Evolutionary conservation across 2,797 vertebrate genomes (phyloP).

Genomic region (Acanthiza pusilla): DNA sequence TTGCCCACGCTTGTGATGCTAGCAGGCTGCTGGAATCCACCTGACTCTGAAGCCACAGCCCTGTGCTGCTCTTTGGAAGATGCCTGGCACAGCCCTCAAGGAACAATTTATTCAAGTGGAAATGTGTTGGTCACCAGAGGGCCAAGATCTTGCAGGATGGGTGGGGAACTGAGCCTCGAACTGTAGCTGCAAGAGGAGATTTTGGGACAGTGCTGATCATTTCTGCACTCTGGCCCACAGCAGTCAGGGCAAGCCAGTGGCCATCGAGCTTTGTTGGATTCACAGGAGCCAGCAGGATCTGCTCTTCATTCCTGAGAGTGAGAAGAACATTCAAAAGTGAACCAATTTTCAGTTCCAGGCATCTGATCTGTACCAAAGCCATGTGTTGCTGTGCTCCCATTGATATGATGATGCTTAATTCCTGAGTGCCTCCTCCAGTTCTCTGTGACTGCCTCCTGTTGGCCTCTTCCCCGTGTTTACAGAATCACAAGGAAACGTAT

Average conservation of each 20-base stretch:
- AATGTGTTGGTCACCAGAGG: not conserved
- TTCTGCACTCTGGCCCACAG: not conserved
- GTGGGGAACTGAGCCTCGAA: not conserved
- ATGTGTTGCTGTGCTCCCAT: not conserved
- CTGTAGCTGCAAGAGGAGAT: not conserved
- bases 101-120: not conserved
- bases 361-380: not conserved
- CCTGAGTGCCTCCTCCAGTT: not conserved
- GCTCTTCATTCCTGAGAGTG: not conserved
- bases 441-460: not conserved
- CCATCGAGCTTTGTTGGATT: not conserved
- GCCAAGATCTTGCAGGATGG: not conserved
- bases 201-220: not conserved
- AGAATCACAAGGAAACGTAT: not conserved
- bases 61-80: not conserved
- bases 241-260: accelerated
- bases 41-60: not conserved
- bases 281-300: not conserved
- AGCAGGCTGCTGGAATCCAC: not conserved
- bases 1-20: not conserved
- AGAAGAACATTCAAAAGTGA: not conserved
- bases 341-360: not conserved
- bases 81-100: accelerated
- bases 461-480: not conserved
- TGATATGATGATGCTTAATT: not conserved